These are phyloP conservation scores for Mus spretus DNA, from an alignment of 2,797 vertebrate species.

Conservation along the genomic window DNA sequence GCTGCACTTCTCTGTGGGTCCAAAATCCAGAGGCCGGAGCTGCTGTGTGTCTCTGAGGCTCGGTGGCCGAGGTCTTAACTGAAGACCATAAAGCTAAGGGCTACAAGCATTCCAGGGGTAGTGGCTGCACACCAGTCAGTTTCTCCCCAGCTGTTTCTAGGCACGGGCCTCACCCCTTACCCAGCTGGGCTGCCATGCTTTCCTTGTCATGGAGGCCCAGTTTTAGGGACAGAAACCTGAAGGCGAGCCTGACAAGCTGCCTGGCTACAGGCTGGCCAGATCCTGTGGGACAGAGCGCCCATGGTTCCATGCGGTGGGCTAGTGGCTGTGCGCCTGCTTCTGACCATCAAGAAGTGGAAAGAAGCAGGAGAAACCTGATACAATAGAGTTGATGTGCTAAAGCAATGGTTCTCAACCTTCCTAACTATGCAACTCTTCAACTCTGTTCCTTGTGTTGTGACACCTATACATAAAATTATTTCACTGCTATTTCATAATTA, in stretches of 20 bases:
- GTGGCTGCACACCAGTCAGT: neutral
- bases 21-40: neutral
- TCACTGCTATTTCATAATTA: neutral
- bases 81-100: neutral
- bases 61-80: neutral
- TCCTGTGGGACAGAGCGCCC: neutral
- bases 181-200: neutral
- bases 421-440: neutral
- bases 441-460: neutral
- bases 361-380: neutral
- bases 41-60: neutral
- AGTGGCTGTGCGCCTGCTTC: neutral
- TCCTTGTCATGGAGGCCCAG: neutral
- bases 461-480: neutral
- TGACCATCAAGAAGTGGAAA: neutral
- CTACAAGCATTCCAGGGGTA: neutral
- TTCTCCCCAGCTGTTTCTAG: neutral
- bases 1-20: neutral
- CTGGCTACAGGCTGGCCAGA: neutral
- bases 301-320: neutral
- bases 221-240: neutral
- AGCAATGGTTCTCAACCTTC: neutral
- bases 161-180: neutral
- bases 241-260: neutral
- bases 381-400: neutral